Evolutionary conservation across 2,113 vertebrate genomes (phyloP).

Genomic region (Callospermophilus lateralis): DNA sequence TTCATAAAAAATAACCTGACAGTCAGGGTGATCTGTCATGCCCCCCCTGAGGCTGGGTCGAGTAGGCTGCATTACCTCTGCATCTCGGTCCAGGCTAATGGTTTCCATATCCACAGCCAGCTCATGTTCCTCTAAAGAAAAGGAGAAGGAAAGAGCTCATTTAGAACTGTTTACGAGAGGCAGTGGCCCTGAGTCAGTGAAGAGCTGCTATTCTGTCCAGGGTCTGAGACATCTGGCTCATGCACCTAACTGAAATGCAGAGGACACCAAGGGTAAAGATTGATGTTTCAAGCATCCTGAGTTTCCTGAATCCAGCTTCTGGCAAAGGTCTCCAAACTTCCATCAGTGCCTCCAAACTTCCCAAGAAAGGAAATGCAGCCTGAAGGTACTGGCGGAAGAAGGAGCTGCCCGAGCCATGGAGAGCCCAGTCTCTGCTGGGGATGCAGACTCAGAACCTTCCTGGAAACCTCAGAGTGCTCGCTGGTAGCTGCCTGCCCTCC

Average conservation of each 20-base stretch:
- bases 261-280: background rate
- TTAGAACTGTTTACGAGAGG: background rate
- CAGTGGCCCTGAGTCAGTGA: accelerated
- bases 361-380: background rate
- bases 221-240: background rate
- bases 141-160: slow-evolving; percentile 9
- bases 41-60: background rate
- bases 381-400: background rate
- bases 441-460: background rate
- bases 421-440: background rate
- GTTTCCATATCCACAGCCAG: slow-evolving; percentile 98
- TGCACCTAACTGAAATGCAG: too few relatives aligned
- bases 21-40: background rate
- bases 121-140: slow-evolving; percentile 92
- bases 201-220: background rate
- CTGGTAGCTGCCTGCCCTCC: background rate
- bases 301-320: background rate
- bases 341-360: background rate
- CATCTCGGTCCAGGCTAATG: slow-evolving; percentile 96
- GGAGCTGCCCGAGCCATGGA: background rate
- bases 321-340: background rate
- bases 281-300: background rate
- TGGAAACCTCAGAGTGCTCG: background rate
- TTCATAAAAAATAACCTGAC: background rate
- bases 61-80: slow-evolving; percentile 91